Evolutionary conservation across 2,888 invertebrate species (phyloP).

Genomic region (Axea sp.): DNA sequence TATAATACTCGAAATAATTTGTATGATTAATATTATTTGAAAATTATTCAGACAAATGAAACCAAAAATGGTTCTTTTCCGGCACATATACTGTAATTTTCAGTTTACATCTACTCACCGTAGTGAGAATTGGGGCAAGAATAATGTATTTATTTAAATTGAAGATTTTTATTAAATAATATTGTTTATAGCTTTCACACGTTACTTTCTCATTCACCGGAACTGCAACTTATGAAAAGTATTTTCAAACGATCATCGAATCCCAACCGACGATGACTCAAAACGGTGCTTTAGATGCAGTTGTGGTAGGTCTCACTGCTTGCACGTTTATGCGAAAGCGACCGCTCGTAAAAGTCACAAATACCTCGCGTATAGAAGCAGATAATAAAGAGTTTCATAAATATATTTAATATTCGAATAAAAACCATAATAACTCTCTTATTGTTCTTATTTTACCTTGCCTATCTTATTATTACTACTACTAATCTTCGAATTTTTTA

Average conservation of each 20-base stretch:
- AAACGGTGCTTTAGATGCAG: slow-evolving; percentile 62
- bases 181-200: too few species aligned
- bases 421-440: slow-evolving; percentile 42
- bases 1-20: too few species aligned
- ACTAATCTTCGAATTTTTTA: slow-evolving; percentile 8
- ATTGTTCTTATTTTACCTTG: slow-evolving; percentile 32
- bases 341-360: slow-evolving; percentile 66
- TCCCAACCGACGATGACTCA: slow-evolving; percentile 57
- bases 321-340: slow-evolving; percentile 56
- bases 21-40: too few species aligned
- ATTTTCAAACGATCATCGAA: slow-evolving; percentile 39
- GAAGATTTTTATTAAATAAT: too few species aligned
- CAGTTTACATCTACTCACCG: too few species aligned
- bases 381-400: slow-evolving; percentile 63
- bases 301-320: slow-evolving; percentile 63
- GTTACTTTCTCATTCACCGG: too few species aligned
- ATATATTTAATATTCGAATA: slow-evolving; percentile 57
- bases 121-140: too few species aligned
- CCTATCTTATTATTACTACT: slow-evolving; percentile 11
- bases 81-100: too few species aligned
- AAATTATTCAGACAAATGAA: too few species aligned
- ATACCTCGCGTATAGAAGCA: slow-evolving; percentile 55
- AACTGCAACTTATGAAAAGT: slow-evolving; percentile 45
- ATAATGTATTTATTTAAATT: too few species aligned
- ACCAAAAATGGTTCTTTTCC: too few species aligned